These are phyloP conservation scores for Nothocercus nigrocapillus DNA, from an alignment of 2,113 vertebrate species.

Conservation along the genomic window DNA sequence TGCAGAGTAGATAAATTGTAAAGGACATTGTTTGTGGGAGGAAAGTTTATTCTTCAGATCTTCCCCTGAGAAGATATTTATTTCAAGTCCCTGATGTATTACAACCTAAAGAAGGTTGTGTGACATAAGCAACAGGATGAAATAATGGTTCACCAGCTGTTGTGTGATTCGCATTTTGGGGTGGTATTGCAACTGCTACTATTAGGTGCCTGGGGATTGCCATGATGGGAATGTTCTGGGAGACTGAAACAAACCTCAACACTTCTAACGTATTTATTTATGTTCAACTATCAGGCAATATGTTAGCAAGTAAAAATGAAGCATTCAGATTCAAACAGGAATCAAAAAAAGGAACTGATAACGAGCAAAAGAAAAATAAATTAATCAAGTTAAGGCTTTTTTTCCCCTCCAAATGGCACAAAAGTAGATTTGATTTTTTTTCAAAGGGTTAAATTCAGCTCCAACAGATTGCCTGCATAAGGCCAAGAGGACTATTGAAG, in stretches of 20 bases:
- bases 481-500: neutral
- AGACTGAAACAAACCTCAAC: neutral
- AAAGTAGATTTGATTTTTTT: neutral
- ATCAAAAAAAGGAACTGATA: too few species aligned
- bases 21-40: neutral
- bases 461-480: neutral
- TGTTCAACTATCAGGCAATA: neutral
- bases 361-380: neutral
- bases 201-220: neutral
- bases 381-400: accelerated
- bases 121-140: neutral
- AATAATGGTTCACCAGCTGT: neutral
- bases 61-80: neutral
- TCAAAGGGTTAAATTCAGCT: neutral
- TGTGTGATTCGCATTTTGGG: neutral
- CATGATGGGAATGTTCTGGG: neutral
- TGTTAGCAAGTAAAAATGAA: neutral
- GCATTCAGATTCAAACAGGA: neutral
- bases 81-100: neutral
- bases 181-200: neutral
- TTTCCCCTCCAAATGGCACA: neutral
- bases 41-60: neutral
- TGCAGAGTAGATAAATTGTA: neutral
- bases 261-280: neutral
- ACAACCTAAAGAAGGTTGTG: neutral